Conservation (phyloP, 2,113 vertebrate species). For the Numida meleagris region DNA sequence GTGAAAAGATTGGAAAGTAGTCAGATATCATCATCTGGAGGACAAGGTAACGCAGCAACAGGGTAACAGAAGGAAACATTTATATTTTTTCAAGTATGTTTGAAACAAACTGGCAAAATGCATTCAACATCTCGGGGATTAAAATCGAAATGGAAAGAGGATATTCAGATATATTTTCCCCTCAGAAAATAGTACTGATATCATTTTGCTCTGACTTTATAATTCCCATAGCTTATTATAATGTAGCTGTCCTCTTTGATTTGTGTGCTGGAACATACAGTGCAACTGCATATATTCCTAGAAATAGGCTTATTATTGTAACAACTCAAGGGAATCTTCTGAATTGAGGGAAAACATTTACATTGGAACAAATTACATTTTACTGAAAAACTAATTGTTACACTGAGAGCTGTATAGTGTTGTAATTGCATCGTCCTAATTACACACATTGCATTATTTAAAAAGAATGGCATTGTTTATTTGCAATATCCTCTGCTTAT, state of each 20-base stretch:
- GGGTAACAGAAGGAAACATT: background rate
- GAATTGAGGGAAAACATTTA: constrained; percentile 82
- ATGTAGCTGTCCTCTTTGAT: constrained; percentile 65
- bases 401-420: constrained; percentile 76
- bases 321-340: constrained; percentile 80
- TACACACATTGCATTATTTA: constrained; percentile 79
- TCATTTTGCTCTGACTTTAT: constrained; percentile 30
- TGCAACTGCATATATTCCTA: constrained; percentile 59
- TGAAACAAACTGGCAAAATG: constrained; percentile 37
- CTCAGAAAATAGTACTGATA: constrained; percentile 58
- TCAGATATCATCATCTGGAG: background rate
- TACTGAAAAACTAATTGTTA: constrained; percentile 82
- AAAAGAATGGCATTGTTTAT: constrained; percentile 79
- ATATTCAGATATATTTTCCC: constrained; percentile 38
- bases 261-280: constrained; percentile 54
- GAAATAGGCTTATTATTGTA: constrained; percentile 75
- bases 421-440: constrained; percentile 82
- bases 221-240: constrained; percentile 54
- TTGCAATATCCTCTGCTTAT: constrained; percentile 80
- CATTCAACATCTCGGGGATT: constrained; percentile 2
- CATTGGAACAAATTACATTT: constrained; percentile 83
- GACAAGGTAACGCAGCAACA: background rate
- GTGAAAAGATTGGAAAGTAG: background rate
- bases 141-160: constrained; percentile 42
- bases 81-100: background rate